These are phyloP conservation scores for Cepaea nemoralis DNA, from an alignment of 1,140 invertebrate species.

Conservation along the genomic window DNA sequence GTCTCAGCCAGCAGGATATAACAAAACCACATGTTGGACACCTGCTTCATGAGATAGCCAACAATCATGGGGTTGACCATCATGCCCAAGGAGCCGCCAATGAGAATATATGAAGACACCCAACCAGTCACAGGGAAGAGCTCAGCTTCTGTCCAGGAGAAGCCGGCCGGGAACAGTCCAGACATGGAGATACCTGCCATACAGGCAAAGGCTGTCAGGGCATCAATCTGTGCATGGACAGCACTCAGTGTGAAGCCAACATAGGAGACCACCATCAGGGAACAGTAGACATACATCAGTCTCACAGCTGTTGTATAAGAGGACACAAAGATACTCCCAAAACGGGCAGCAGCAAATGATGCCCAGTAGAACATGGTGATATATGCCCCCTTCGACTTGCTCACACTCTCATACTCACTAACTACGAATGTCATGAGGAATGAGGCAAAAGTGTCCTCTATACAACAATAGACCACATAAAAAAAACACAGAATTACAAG, in stretches of 20 bases:
- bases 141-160: constrained; percentile 51
- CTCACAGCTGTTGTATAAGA: constrained; percentile 3
- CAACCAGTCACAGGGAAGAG: constrained; percentile 51
- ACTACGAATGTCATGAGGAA: constrained; percentile 54
- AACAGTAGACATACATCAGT: constrained; percentile 5
- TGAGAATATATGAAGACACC: constrained; percentile 51
- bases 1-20: constrained; percentile 50
- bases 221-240: constrained; percentile 2
- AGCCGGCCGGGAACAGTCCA: constrained; percentile 48
- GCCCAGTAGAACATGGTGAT: constrained; percentile 27
- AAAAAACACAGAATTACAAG: constrained; percentile 29
- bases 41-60: constrained; percentile 51
- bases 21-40: constrained; percentile 52
- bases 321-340: constrained; percentile 23
- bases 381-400: constrained; percentile 33
- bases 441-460: constrained; percentile 54
- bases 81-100: constrained; percentile 45
- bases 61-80: constrained; percentile 50
- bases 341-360: constrained; percentile 21
- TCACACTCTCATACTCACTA: constrained; percentile 20
- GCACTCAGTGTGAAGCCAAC: constrained; percentile 17
- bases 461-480: constrained; percentile 50
- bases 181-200: constrained; percentile 50
- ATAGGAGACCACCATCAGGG: constrained; percentile 23
- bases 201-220: constrained; percentile 20